Conservation (phyloP, 2,113 vertebrate genomes). For the Laticauda colubrina region DNA sequence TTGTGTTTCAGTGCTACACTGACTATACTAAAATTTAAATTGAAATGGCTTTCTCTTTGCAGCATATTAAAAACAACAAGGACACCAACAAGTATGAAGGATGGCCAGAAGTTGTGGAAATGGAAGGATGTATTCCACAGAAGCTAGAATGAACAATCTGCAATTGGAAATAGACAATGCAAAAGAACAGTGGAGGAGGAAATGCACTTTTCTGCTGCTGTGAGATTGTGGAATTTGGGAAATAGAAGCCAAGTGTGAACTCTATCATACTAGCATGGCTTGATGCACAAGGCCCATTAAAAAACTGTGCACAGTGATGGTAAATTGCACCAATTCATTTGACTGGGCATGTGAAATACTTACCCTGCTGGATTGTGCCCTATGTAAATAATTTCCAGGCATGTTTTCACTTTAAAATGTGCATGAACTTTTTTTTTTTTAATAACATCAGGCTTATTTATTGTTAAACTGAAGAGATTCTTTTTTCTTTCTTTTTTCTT, state of each 20-base stretch:
- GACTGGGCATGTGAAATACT: background rate
- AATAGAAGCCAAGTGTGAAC: constrained; percentile 47
- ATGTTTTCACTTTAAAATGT: constrained; percentile 69
- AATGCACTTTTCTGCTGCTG: constrained; percentile 58
- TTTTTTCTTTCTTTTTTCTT: constrained; percentile 30
- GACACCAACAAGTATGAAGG: constrained; percentile 97
- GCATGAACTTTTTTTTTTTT: constrained; percentile 69
- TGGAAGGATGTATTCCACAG: constrained; percentile 95
- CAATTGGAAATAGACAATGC: constrained; percentile 20
- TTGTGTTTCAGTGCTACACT: background rate
- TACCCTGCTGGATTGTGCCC: background rate
- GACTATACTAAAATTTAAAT: background rate
- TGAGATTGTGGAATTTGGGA: constrained; percentile 50
- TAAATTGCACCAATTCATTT: constrained; percentile 2
- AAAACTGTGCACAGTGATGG: background rate
- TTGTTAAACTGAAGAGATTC: constrained; percentile 67
- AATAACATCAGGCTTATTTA: constrained; percentile 73
- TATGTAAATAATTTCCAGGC: constrained; percentile 69
- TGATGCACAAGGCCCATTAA: background rate
- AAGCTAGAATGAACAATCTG: constrained; percentile 71
- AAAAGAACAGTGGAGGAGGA: constrained; percentile 20
- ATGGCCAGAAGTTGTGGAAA: constrained; percentile 97
- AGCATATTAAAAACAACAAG: constrained; percentile 96
- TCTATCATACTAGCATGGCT: background rate
- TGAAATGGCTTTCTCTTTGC: constrained; percentile 30